phyloP scores from a whole-genome alignment of 2,888 invertebrate species.

The Margaritifera margaritifera region DNA sequence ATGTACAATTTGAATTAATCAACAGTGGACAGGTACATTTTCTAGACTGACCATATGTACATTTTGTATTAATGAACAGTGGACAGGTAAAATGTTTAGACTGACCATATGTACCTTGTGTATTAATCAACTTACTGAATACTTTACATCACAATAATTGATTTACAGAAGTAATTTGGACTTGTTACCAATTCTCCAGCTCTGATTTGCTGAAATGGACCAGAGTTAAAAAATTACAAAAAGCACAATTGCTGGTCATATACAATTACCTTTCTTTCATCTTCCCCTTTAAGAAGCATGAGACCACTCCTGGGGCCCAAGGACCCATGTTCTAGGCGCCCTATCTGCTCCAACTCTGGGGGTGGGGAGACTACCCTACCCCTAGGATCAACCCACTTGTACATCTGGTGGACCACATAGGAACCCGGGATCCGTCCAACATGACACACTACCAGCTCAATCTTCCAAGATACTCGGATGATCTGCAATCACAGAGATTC shows the following conservation, averaged over 20 bases:
- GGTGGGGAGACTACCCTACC: conserved; percentile 91
- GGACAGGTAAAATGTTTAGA: too few relatives aligned
- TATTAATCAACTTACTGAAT: too few relatives aligned
- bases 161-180: too few relatives aligned
- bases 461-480: conserved; percentile 54
- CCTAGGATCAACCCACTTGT: conserved; percentile 95
- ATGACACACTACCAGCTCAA: conserved; percentile 63
- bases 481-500: conserved; percentile 47
- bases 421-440: conserved; percentile 68
- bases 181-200: too few relatives aligned
- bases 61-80: too few relatives aligned
- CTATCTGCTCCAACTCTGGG: conserved; percentile 75
- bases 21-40: too few relatives aligned
- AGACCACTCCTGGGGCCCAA: conserved; percentile 57
- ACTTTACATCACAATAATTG: too few relatives aligned
- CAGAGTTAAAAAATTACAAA: too few relatives aligned
- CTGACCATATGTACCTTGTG: too few relatives aligned
- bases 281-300: conserved; percentile 60
- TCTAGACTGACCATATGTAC: too few relatives aligned
- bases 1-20: too few relatives aligned
- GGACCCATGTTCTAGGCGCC: conserved; percentile 36
- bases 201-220: too few relatives aligned
- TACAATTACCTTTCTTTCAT: conserved; percentile 64
- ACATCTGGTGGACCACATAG: conserved; percentile 83
- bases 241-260: background rate